Evolutionary conservation across 2,888 invertebrate species (phyloP).

Genomic region (Drosophila acutilabella): DNA sequence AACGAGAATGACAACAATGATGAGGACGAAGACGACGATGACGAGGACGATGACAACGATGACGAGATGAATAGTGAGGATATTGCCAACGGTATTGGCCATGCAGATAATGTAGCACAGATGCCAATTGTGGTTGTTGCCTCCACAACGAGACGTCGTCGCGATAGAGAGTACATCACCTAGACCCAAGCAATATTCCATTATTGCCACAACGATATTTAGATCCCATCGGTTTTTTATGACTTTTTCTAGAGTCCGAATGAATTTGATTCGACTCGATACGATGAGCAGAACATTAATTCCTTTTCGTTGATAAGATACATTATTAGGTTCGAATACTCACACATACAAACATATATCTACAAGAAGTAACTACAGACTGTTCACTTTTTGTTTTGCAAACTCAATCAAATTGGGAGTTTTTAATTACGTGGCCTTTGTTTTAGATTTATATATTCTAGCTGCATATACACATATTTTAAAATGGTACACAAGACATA

Average conservation of each 20-base stretch:
- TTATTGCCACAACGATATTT: slow-evolving; percentile 25
- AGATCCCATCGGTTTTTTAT: not conserved
- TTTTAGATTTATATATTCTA: slow-evolving; percentile 40
- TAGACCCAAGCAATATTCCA: slow-evolving; percentile 50
- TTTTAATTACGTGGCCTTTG: slow-evolving; percentile 68
- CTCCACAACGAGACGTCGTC: slow-evolving; percentile 47
- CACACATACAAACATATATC: slow-evolving; percentile 26
- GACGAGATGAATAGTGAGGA: slow-evolving; percentile 37
- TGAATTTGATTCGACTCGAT: slow-evolving; percentile 11
- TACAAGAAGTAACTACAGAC: slow-evolving; percentile 14
- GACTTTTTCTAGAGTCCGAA: not conserved
- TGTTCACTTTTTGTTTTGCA: slow-evolving; percentile 42
- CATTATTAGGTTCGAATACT: slow-evolving; percentile 57
- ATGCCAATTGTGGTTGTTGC: slow-evolving; percentile 30
- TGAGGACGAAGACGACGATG: slow-evolving; percentile 44
- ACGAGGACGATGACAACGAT: slow-evolving; percentile 32
- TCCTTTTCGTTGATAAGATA: slow-evolving; percentile 21
- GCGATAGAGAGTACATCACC: slow-evolving; percentile 80
- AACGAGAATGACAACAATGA: slow-evolving; percentile 45
- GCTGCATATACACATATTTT: slow-evolving; percentile 24
- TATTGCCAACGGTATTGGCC: not conserved
- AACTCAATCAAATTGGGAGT: slow-evolving; percentile 62
- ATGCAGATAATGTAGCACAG: slow-evolving; percentile 26
- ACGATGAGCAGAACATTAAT: slow-evolving; percentile 27
- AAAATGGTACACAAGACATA: slow-evolving; percentile 16